Conservation (phyloP, 2,797 vertebrate genomes). For the Platyrinchus mystaceus region DNA sequence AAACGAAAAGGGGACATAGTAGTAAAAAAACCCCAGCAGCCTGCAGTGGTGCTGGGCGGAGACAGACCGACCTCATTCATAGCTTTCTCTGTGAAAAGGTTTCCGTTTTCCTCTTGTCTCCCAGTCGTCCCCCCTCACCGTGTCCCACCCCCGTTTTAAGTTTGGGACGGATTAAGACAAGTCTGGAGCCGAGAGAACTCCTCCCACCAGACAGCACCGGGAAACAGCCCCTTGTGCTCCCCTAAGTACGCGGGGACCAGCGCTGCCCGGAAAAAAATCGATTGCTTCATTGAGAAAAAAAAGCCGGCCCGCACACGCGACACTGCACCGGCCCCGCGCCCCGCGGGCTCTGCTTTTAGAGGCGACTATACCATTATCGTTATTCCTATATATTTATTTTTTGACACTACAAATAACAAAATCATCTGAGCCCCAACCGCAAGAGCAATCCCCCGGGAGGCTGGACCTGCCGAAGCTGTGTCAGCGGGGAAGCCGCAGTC, state of each 20-base stretch:
- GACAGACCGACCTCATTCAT: conserved; percentile 28
- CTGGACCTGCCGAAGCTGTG: not conserved
- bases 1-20: not conserved
- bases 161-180: not conserved
- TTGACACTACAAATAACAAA: not conserved
- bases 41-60: not conserved
- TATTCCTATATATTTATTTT: not conserved
- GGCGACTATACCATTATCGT: not conserved
- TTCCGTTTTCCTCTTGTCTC: not conserved
- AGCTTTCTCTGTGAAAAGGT: not conserved
- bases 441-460: not conserved
- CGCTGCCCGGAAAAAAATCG: not conserved
- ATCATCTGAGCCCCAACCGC: not conserved
- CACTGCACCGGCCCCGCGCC: not conserved
- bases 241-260: not conserved
- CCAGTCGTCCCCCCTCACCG: not conserved
- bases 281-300: conserved; percentile 26
- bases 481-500: not conserved
- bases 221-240: not conserved
- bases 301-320: not conserved
- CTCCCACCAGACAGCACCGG: not conserved
- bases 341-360: not conserved
- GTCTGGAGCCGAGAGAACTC: not conserved
- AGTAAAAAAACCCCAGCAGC: not conserved
- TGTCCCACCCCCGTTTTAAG: not conserved